Base-by-base conservation (phyloP, 2,113 vertebrate species). In the Prolemur simus region DNA sequence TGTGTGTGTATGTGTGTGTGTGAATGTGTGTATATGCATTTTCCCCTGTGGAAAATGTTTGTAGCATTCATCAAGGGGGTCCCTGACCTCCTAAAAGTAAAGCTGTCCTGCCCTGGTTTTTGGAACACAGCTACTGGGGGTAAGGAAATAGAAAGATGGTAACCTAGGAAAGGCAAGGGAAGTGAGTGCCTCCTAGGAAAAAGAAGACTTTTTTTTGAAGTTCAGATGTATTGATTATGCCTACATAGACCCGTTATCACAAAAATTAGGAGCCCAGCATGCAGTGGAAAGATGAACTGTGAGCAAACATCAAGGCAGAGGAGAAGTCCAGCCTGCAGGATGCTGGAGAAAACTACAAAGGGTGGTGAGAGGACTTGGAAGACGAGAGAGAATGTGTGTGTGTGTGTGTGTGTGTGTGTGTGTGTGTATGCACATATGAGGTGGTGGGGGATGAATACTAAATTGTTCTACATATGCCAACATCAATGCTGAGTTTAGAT, bases 41-140 rank as follows among this genome's bases (percentile, higher is more conserved):
- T 82, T 34, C 27, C 29, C 37, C 47, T 86, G 71, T 71, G 69
- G n/a, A 82, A 88, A 85, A 77, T 49, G 49, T 45, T 45, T 58
- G 34, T 77, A 88, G 42, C 29, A 14, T 76, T 89, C 49, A 83
- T 87, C 89, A 77, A 74, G 92, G 69, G 49, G 25, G 39, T 60
- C 21, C 37, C 15, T 45, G 49, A 34, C 5, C 11, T 86, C 52
- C 37, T 66, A 54, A 71, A 64, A 60, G 47, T 52, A 39, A 85
- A 85, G 64, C 8, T 74, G 25, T 25, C 14, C 17, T 54, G 25
- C 14, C 54, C 37, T 91, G 87, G 60, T 82, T 66, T 52, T 64
- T 37, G 71, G 42, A 89, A 77, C 64, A 58, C 12, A 90, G 47
- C 47, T 85, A 14, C 73, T 25, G 47, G 45, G 37, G 47, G 73